These are phyloP conservation scores for Himalopsyche japonica DNA, from an alignment of 2,888 invertebrate genomes.

Conservation along the genomic window DNA sequence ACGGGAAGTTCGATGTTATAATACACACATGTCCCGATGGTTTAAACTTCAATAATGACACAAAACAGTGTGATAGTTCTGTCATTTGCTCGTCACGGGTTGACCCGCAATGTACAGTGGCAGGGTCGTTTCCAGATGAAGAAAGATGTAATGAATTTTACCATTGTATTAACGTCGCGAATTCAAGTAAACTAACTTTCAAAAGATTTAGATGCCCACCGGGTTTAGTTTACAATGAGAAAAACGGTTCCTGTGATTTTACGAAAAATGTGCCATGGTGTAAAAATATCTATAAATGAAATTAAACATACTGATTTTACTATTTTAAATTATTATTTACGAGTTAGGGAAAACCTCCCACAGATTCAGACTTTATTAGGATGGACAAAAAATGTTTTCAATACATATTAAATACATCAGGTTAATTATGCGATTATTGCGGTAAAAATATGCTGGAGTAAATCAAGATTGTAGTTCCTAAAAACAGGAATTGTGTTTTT, in stretches of 20 bases:
- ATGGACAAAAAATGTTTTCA: too few relatives aligned
- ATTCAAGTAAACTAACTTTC: constrained; percentile 7
- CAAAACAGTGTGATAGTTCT: constrained; percentile 27
- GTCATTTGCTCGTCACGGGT: background rate
- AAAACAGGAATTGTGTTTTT: too few relatives aligned
- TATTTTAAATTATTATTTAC: too few relatives aligned
- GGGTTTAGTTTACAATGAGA: constrained; percentile 33
- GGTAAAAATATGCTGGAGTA: too few relatives aligned
- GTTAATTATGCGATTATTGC: too few relatives aligned
- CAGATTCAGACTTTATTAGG: too few relatives aligned
- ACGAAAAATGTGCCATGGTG: constrained; percentile 33
- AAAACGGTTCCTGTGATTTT: constrained; percentile 34
- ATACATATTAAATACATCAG: too few relatives aligned
- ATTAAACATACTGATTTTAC: too few relatives aligned
- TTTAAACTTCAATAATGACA: constrained; percentile 26
- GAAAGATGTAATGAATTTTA: constrained; percentile 35
- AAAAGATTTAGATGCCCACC: constrained; percentile 28
- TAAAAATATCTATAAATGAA: constrained; percentile 14
- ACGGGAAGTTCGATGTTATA: constrained; percentile 26
- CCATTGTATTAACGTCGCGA: constrained; percentile 18
- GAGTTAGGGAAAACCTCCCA: too few relatives aligned
- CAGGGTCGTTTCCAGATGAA: constrained; percentile 34
- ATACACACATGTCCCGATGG: constrained; percentile 39
- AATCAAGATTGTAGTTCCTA: too few relatives aligned
- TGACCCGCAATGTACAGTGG: constrained; percentile 19